These are phyloP conservation scores for Chalcosyrphus nemorum DNA, from an alignment of 2,888 invertebrate genomes.

Conservation along the genomic window DNA sequence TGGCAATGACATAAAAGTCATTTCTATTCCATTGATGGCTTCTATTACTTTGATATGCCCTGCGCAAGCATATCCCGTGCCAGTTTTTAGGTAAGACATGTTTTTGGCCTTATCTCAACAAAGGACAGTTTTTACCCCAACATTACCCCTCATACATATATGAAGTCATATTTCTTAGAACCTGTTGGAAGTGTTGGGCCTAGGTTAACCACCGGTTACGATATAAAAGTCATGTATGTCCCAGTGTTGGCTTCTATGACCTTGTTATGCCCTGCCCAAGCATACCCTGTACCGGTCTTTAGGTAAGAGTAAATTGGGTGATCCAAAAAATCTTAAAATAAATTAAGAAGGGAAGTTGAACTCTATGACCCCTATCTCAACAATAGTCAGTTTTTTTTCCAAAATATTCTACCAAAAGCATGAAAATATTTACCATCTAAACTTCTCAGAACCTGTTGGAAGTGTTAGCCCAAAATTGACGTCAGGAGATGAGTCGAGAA, in stretches of 20 bases:
- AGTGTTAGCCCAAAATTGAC: conserved; percentile 85
- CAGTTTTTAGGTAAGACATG: conserved; percentile 87
- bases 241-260: too few relatives aligned
- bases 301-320: not conserved
- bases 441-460: conserved; percentile 83
- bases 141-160: not conserved
- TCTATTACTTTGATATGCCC: conserved; percentile 86
- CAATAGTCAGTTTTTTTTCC: conserved; percentile 32
- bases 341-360: too few relatives aligned
- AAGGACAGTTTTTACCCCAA: conserved; percentile 35
- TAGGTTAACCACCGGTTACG: conserved; percentile 83
- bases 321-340: too few relatives aligned
- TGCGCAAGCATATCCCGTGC: conserved; percentile 88
- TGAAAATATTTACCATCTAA: not conserved
- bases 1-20: conserved; percentile 81
- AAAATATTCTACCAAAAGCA: too few relatives aligned
- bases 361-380: conserved; percentile 73
- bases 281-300: too few relatives aligned
- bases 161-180: conserved; percentile 77
- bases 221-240: too few relatives aligned
- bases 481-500: conserved; percentile 78
- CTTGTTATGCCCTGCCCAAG: too few relatives aligned
- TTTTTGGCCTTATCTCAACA: conserved; percentile 66
- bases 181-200: conserved; percentile 85
- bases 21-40: conserved; percentile 76